Base-by-base conservation (phyloP, 2,113 vertebrate genomes). In the Forbesichthys papilliferus region DNA sequence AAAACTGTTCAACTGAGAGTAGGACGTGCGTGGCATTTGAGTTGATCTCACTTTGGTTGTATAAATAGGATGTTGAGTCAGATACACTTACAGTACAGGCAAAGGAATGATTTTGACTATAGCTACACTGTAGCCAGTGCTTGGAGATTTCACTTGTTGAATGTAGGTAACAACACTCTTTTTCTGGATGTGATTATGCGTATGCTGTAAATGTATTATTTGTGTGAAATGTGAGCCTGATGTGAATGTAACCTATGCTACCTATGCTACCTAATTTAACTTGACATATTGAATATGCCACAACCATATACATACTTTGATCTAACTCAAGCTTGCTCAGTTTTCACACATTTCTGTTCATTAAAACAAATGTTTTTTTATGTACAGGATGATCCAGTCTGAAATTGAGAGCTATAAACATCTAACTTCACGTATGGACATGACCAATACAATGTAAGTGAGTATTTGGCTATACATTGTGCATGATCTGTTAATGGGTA, bases 361-460 rank as follows among this genome's bases (percentile, higher is more conserved):
- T 27, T 53, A 9, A 46, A 20, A 18, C 11, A n/a, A 48, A 64
- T 3, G 27, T 27, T 56, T 18, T 64, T 81, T 6, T 69, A 72
- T 56, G 33, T 70, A 73, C 77, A 42, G 8, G 20, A 64, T 51
- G 11, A 42, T 60, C 7, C 51, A 69, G 1, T 1, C 13, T 42
- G 27, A 34, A 36, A 9, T 1, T 52, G 60, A 82, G 49, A 33
- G 61, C 3, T 53, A 42, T 10, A 20, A 33, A 18, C 73, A 58
- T 3, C 56, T 53, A 20, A 36, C 27, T 10, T 51, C 2, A 69
- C 73, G 33, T 14, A 81, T 77, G 73, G 79, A 86, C 53, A 79
- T 83, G 68, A 75, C 83, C 12, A 74, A 66, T 27, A 64, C 77
- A 73, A 73, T 5, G 88, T 91, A 83, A 88, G 86, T 48, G n/a